Evolutionary conservation across 2,113 vertebrate genomes (phyloP), one percentile per base, ranked within the genome.

Genomic region (Dromas ardeola): DNA sequence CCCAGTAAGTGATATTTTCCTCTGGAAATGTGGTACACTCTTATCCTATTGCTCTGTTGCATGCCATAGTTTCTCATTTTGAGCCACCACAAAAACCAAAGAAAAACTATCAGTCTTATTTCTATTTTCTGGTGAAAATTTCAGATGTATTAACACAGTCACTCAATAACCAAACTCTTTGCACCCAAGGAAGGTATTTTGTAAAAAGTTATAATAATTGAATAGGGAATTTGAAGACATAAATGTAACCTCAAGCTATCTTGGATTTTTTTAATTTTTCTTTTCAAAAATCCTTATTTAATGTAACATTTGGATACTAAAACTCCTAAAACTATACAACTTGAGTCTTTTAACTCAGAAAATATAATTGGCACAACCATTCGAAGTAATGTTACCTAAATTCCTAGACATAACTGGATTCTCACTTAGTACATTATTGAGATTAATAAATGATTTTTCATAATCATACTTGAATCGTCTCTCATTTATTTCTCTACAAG

Each of bases 61-160:
- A 7, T 56, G 23, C 5, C 43, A n/a, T n/a, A 27, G 13, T 49
- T 79, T 55, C 49, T 29, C 3, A 1, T 53, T 1, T 0, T 38
- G 10, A 38, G 61, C 34, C 13, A 70, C 5, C 42, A 71, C 32
- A 77, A 70, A 50, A 62, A 23, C n/a, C 3, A 12, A 36, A 77
- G 29, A 49, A 55, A 70, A 70, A 14, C 4, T 55, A n/a, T 21
- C 42, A 23, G 15, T 29, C 45, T 42, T 16, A 30, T 32, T 40
- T 34, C 27, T 43, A 15, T 16, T 61, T 79, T 69, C 25, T 26
- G 7, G 6, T 70, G 17, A 53, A 61, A 36, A 69, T 13, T 29
- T 78, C 26, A 30, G 32, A 36, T 36, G 3, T 38, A 53, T 52
- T 62, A 53, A 61, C 29, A 55, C 17, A n/a, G 27, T 55, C 10